Conservation (phyloP, 2,113 vertebrate species). For the Muntiacus reevesi region DNA sequence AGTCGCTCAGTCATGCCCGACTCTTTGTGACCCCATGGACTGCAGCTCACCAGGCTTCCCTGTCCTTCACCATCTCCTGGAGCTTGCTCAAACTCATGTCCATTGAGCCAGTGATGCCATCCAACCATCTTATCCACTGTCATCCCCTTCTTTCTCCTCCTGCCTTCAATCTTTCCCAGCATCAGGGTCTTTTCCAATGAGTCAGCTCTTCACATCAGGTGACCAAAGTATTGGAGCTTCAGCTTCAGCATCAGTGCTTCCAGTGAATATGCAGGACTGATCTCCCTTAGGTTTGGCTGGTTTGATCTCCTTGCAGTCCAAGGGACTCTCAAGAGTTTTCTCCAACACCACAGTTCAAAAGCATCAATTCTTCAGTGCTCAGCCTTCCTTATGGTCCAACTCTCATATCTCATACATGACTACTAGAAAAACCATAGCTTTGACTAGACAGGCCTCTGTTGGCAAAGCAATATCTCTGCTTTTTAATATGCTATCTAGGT, state of each 20-base stretch:
- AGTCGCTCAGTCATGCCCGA: neutral
- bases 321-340: neutral
- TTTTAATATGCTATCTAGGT: neutral
- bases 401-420: neutral
- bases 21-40: neutral
- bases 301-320: neutral
- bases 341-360: neutral
- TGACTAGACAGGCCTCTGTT: neutral
- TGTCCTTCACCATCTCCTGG: neutral
- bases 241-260: neutral
- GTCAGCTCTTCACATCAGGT: neutral
- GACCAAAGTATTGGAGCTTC: neutral
- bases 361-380: neutral
- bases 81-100: neutral
- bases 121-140: neutral
- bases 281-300: neutral
- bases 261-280: neutral
- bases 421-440: neutral
- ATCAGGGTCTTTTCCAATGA: neutral
- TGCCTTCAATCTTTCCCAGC: neutral
- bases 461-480: neutral
- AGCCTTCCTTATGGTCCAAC: neutral
- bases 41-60: neutral
- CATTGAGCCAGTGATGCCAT: neutral
- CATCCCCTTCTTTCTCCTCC: neutral